Evolutionary conservation across 2,113 vertebrate genomes (phyloP).

Genomic region (Sapajus apella): DNA sequence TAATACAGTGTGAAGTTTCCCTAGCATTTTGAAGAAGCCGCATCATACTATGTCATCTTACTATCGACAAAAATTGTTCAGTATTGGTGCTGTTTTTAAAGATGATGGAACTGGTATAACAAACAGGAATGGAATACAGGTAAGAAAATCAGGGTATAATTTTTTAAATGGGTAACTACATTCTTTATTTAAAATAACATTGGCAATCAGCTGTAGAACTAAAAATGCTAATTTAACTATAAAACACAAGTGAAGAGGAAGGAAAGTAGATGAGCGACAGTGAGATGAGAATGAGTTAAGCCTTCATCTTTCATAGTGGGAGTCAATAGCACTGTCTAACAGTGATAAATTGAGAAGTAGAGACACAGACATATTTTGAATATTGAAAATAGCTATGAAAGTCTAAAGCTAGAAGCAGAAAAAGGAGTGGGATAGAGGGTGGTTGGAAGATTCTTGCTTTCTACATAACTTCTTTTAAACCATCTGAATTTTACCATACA

Average conservation of each 20-base stretch:
- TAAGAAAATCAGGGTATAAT: not conserved
- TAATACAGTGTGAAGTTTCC: constrained; percentile 20
- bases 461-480: not conserved
- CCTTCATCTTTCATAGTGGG: not conserved
- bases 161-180: not conserved
- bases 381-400: not conserved
- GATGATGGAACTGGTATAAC: not conserved
- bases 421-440: not conserved
- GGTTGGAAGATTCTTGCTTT: not conserved
- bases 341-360: not conserved
- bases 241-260: not conserved
- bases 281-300: not conserved
- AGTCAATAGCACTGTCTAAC: not conserved
- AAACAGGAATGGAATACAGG: not conserved
- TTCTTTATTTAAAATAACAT: not conserved
- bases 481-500: not conserved
- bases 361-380: not conserved
- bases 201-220: not conserved
- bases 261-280: not conserved
- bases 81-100: not conserved
- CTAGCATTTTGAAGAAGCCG: not conserved
- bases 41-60: not conserved
- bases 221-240: not conserved
- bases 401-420: not conserved
- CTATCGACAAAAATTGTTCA: constrained; percentile 23